These are phyloP conservation scores for Nymphalis c-album DNA, from an alignment of 2,888 invertebrate genomes.

Conservation along the genomic window DNA sequence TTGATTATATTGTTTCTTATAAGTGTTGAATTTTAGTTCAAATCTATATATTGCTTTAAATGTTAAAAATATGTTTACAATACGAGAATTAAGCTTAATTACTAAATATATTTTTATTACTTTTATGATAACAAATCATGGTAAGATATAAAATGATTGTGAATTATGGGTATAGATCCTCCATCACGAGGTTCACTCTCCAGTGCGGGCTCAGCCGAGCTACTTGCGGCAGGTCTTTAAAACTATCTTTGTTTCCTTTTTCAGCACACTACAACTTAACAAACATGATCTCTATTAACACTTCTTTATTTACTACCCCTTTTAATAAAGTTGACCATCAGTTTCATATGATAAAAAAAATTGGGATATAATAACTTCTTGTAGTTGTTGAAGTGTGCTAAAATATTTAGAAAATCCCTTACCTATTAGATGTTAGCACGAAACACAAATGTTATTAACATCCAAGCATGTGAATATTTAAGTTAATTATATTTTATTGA, in stretches of 20 bases:
- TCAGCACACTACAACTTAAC: constrained; percentile 30
- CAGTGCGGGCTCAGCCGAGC: constrained; percentile 80
- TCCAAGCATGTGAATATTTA: constrained; percentile 42
- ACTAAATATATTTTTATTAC: not conserved
- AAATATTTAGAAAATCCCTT: constrained; percentile 27
- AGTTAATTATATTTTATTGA: not conserved
- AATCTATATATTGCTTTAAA: not conserved
- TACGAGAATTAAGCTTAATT: not conserved
- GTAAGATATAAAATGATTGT: constrained; percentile 23
- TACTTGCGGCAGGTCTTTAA: constrained; percentile 84
- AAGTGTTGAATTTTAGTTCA: not conserved
- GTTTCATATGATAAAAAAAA: too few relatives aligned
- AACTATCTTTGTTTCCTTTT: constrained; percentile 58
- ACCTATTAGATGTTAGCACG: constrained; percentile 31
- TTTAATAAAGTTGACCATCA: not conserved
- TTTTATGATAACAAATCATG: not conserved
- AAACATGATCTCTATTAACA: constrained; percentile 25
- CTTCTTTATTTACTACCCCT: not conserved
- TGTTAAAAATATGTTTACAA: not conserved
- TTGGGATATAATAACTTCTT: not conserved
- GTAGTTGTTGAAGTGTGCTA: constrained; percentile 35
- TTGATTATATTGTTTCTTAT: not conserved
- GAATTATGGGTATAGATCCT: constrained; percentile 63
- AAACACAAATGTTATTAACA: constrained; percentile 12
- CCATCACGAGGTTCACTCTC: constrained; percentile 82